phyloP scores from a whole-genome alignment of 2,888 invertebrate species.

The Synergus umbraculus region DNA sequence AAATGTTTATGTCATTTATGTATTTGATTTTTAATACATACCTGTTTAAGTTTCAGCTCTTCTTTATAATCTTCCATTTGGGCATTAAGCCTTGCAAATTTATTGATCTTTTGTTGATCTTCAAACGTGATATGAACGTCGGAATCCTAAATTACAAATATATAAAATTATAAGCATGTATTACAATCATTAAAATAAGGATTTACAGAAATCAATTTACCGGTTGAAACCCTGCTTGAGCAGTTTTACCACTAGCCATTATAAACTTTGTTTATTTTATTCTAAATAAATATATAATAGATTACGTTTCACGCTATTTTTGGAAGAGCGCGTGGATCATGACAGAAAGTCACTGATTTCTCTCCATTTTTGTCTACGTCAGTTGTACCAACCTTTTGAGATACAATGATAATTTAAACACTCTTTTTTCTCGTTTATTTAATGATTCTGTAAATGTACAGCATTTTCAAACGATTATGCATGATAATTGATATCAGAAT shows the following conservation, averaged over 20 bases:
- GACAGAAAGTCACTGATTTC: slow-evolving; percentile 1
- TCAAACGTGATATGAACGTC: slow-evolving; percentile 97
- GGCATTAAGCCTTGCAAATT: slow-evolving; percentile 95
- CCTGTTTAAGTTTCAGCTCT: slow-evolving; percentile 90
- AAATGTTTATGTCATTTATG: background rate
- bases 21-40: slow-evolving; percentile 63
- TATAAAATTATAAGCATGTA: slow-evolving; percentile 53
- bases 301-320: slow-evolving; percentile 10
- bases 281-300: slow-evolving; percentile 4
- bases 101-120: slow-evolving; percentile 98
- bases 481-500: too few relatives aligned
- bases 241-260: slow-evolving; percentile 70
- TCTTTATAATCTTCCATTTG: slow-evolving; percentile 94
- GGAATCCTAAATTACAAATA: slow-evolving; percentile 81
- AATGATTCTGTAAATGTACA: too few relatives aligned
- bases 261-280: slow-evolving; percentile 40
- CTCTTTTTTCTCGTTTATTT: too few relatives aligned
- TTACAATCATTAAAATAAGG: slow-evolving; percentile 53
- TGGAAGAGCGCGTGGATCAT: background rate
- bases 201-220: slow-evolving; percentile 77
- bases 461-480: too few relatives aligned
- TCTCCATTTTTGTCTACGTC: slow-evolving; percentile 15
- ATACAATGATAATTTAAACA: too few relatives aligned
- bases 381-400: background rate
- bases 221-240: slow-evolving; percentile 84